Evolutionary conservation across 1,140 invertebrate species (phyloP), one percentile per base, ranked within the genome.

Genomic region (Plectrocnemia conspersa): DNA sequence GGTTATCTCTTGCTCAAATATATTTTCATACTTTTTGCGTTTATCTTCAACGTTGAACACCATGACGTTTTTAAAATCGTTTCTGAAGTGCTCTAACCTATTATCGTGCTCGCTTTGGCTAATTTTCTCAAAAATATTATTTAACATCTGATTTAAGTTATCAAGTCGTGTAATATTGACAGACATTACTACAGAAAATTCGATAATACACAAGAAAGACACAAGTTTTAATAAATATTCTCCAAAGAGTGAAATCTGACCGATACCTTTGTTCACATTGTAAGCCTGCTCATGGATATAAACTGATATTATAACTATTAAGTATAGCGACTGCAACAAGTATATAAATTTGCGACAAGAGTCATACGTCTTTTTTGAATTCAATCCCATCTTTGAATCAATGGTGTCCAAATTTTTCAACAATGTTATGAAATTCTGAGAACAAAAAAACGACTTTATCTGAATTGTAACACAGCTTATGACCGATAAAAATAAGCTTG

Each of bases 401-500:
- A 52, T 41, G 19, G 21, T 32, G 2, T 29, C n/a, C 1, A 52
- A 15, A 21, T 52, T 44, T 2, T 41, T 21, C 6, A 52, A 42
- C 50, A 52, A 42, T 15, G 27, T 42, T 19, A 16, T n/a, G 16
- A 42, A 29, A 6, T 52, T 41, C 32, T 52, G 41, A 11, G 50
- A 42, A 18, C 35, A 42, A 3, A 18, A 27, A 25, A 52, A 32
- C 3, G 50, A 52, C n/a, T 19, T 29, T 11, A 52, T 25, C 10
- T 29, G 27, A 15, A 24, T 40, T 11, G 19, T n/a, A 11, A 16
- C 10, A 18, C 36, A 25, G n/a, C 36, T 44, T 25, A 52, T 1
- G 4, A 19, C 22, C 13, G 50, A 29, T 21, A n/a, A 11, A 9
- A 22, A 9, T 1, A 21, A 29, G 16, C 15, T 24, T 40, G 42